Evolutionary conservation across 1,140 invertebrate species (phyloP), one percentile per base, ranked within the genome.

Genomic region (Lepidotrigona ventralis): DNA sequence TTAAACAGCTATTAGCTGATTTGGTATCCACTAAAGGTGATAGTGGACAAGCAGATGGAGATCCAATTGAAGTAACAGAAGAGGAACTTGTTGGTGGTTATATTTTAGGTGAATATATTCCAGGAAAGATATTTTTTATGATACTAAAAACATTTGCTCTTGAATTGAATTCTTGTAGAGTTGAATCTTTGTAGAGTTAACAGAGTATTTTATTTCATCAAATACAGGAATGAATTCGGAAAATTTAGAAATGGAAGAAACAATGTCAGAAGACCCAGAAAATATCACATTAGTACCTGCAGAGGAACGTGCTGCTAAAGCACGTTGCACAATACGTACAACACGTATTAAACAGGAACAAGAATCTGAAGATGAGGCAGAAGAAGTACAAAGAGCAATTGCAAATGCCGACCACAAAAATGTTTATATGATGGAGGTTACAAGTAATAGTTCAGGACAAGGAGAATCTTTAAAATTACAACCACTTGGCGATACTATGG

Each of bases 341-440:
- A 90, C 92, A 33, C 92, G 94, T 26, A 94, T 94, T n/a, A 94
- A 94, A 75, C 93, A 94, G 71, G 94, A 94, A 69, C 94, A 94
- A n/a, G 94, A 94, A 60, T 93, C 93, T 0, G 94, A 94, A 11
- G 94, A 94, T 1, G 94, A 94, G 78, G 90, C 79, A 1, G 94
- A 94, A 12, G 94, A 94, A 46, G 85, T 93, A 12, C 93, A 92
- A 53, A 89, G 92, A 90, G 87, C 90, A 1, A 91, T 94, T 51
- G 84, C 91, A 21, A 91, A 87, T 73, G 88, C 84, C n/a, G 93
- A 94, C 1, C 88, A 91, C 11, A 93, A 93, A 71, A 94, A 93
- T 81, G 89, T 94, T 70, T 94, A 93, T 51, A 90, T 94, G 90
- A 94, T 94, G 93, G 93, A 94, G 78, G 79, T 94, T 1, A 91